Percentiles rank a stretch among this genome's conserved stretches.
phyloP scores from a whole-genome alignment of 2,113 vertebrate species.

The Genyomyrus donnyi region DNA sequence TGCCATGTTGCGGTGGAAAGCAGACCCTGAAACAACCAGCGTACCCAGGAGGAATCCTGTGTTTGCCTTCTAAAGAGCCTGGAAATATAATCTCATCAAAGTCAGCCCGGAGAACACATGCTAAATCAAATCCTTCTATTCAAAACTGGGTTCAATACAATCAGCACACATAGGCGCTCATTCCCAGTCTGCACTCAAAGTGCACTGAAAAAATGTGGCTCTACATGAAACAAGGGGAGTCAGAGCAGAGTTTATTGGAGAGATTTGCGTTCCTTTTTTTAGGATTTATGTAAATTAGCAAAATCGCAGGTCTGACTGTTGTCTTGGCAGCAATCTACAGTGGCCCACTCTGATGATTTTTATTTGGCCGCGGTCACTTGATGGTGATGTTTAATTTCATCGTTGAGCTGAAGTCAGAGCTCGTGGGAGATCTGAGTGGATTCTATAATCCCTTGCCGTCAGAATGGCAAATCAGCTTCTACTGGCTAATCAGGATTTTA shows the following conservation, averaged over 20 bases:
- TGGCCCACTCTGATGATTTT: background rate
- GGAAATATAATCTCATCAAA: slow-evolving; percentile 9
- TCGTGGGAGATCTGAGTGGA: background rate
- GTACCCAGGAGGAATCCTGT: background rate
- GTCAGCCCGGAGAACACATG: background rate
- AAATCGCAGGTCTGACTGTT: background rate
- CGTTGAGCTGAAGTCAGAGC: background rate
- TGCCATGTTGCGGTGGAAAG: background rate
- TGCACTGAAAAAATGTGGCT: background rate
- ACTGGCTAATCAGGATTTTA: background rate
- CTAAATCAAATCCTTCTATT: slow-evolving; percentile 8
- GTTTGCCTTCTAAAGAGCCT: background rate
- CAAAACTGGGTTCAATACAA: background rate
- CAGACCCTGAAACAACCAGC: background rate
- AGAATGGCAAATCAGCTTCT: background rate
- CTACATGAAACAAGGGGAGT: background rate
- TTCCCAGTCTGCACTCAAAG: background rate
- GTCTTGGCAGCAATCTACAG: background rate
- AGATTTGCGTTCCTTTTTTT: background rate
- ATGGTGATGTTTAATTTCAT: slow-evolving; percentile 2
- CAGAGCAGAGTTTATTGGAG: background rate
- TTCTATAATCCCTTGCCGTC: background rate
- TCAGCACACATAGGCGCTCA: background rate
- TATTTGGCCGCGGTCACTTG: background rate
- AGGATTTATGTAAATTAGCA: background rate